Evolutionary conservation across 1,140 invertebrate species (phyloP), one percentile per base, ranked within the genome.

Genomic region (Pseudomyrmex flavicornis): DNA sequence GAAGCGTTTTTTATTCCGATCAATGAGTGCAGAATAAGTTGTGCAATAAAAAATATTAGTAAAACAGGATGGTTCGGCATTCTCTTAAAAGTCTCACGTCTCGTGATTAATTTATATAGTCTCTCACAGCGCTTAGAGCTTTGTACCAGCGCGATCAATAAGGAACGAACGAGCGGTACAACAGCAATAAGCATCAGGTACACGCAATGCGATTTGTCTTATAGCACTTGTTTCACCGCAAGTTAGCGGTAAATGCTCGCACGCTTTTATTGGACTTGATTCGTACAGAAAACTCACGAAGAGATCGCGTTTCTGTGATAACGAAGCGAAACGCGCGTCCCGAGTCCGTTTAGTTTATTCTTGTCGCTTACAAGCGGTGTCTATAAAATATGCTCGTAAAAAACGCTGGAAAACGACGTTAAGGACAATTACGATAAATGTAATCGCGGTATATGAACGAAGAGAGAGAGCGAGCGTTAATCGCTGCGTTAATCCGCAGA

Each of bases 231-330:
- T 9, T 52, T n/a, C 44, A 52, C 20, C 20, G 35, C 58, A 58
- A 35, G 35, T 35, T 35, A 35, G 70, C 52, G 7, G 62, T 35
- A 48, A 15, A 59, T 65, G 48, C 44, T 76, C 73, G 17, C 56
- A 17, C 76, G 46, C 62, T 84, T 86, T 91, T 83, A 89, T 90
- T 88, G 85, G 69, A 88, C 89, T 90, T 90, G 90, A 91, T 90
- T 91, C 65, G 59, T 65, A 56, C 73, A 50, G 50, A 26, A 22
- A 56, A 85, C 82, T 89, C 83, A 84, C 44, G 56, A 83, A 63
- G 83, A 91, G 59, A 90, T 87, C 76, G 72, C 66, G 61, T 63
- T 63, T 58, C 20, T 69, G 69, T 20, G 74, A 69, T 70, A 80
- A 80, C 48, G 54, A 80, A 20, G 52, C 35, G 52, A 20, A 44